Conservation (phyloP, 2,797 vertebrate species). For the Cossypha dichroa region DNA sequence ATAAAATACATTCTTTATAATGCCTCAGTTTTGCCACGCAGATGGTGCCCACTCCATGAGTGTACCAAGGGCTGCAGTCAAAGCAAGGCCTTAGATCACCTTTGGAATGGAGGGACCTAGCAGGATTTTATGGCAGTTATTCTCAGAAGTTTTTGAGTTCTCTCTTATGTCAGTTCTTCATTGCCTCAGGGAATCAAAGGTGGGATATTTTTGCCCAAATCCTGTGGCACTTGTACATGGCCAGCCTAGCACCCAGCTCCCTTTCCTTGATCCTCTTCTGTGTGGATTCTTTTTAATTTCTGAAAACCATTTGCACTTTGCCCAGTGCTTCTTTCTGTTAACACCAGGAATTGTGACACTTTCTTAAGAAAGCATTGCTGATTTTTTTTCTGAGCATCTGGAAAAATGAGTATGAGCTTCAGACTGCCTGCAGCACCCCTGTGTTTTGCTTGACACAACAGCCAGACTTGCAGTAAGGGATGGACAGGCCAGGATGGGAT, state of each 20-base stretch:
- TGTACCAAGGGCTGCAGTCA: neutral
- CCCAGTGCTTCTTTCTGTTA: neutral
- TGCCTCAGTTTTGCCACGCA: neutral
- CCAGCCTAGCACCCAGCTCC: neutral
- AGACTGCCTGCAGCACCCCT: constrained; percentile 30
- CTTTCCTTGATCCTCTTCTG: neutral
- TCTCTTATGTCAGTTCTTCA: neutral
- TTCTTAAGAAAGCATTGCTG: constrained; percentile 48
- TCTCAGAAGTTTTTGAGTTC: neutral
- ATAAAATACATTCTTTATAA: neutral
- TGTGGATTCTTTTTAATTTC: neutral
- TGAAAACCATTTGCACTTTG: neutral
- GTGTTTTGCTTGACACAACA: constrained; percentile 59
- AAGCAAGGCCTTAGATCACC: neutral
- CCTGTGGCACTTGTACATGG: neutral
- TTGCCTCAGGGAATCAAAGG: neutral
- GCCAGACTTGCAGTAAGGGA: constrained; percentile 39
- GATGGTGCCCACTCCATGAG: neutral
- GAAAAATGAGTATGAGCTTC: constrained; percentile 53
- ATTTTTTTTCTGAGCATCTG: constrained; percentile 60
- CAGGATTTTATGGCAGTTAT: neutral
- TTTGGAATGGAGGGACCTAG: neutral
- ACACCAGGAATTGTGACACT: neutral
- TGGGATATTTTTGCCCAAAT: neutral
- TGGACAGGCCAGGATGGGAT: constrained; percentile 54